Evolutionary conservation across 2,888 invertebrate species (phyloP).

Genomic region (Helleia helle): DNA sequence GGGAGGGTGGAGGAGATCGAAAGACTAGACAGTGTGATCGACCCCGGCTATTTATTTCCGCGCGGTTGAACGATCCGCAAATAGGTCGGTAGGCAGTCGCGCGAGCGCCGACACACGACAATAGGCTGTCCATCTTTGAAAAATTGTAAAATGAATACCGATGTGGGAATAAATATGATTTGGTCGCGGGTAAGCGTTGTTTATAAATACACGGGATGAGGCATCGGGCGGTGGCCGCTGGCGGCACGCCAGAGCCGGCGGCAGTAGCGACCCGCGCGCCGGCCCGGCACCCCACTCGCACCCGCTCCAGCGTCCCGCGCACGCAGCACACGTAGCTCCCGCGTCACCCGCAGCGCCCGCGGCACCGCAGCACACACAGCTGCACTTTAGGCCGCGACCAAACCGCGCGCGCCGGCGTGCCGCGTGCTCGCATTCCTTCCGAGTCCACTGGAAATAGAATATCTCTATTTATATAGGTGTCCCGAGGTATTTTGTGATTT

Average conservation of each 20-base stretch:
- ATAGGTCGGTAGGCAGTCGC: slow-evolving; percentile 25
- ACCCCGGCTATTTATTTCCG: slow-evolving; percentile 26
- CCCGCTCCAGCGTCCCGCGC: slow-evolving; percentile 9
- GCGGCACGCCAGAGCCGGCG: slow-evolving; percentile 23
- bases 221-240: slow-evolving; percentile 11
- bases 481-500: neutral
- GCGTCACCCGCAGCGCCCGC: slow-evolving; percentile 6
- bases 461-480: neutral
- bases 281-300: slow-evolving; percentile 12
- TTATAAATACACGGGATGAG: slow-evolving; percentile 14
- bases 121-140: too few species aligned
- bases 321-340: slow-evolving; percentile 1
- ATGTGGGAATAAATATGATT: slow-evolving; percentile 3
- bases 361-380: neutral
- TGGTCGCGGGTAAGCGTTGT: slow-evolving; percentile 6
- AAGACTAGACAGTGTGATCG: slow-evolving; percentile 24
- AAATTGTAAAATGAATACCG: slow-evolving; percentile 4
- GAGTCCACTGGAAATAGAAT: neutral
- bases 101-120: too few species aligned
- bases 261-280: slow-evolving; percentile 7
- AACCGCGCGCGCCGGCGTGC: too few species aligned
- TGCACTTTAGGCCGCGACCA: too few species aligned
- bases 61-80: slow-evolving; percentile 33
- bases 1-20: too few species aligned
- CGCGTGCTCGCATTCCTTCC: too few species aligned